Evolutionary conservation across 1,140 invertebrate species (phyloP), one percentile per base, ranked within the genome.

Genomic region (Drosophila insularis): DNA sequence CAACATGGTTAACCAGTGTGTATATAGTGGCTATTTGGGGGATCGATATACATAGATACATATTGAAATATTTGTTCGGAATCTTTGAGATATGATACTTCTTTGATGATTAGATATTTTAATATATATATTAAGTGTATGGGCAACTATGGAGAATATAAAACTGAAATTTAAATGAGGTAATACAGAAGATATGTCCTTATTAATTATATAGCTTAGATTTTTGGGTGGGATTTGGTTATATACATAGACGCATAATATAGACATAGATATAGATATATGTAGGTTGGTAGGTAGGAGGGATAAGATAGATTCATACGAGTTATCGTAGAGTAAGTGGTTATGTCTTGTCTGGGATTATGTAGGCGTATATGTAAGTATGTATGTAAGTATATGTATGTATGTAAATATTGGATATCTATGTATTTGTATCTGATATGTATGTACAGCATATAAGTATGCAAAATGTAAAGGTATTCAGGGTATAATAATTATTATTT

Each of bases 401-500:
- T 19, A 53, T 59, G 14, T 70, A 11, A 46, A 37, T 61, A 68
- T 58, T 69, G 32, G 4, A 58, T 68, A 70, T 59, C 43, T 67
- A 50, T 61, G 13, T 40, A 13, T 40, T 40, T 40, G 40, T 43
- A 14, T 43, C n/a, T 43, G 27, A 27, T 27, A 27, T 27, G n/a
- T 43, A 31, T 60, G 63, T 53, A 46, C 37, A 46, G 37, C 32
- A 61, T 61, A 27, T 17, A 40, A 3, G 8, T 58, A 35, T 58
- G 50, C 40, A 56, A 21, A 17, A 37, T 23, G 46, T 61, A 56
- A 65, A 78, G 53, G 72, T 43, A 5, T 74, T 68, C 43, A 23
- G 71, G 23, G 4, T 5, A 27, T 27, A 27, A 27, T 27, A 4
- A 27, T 27, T 27, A 27, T 27, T 56, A 60, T 58, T 58, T 63